Percentiles rank a stretch among this genome's conserved stretches.
Evolutionary conservation across 2,113 vertebrate genomes (phyloP).

Genomic region (Notiomystis cincta): DNA sequence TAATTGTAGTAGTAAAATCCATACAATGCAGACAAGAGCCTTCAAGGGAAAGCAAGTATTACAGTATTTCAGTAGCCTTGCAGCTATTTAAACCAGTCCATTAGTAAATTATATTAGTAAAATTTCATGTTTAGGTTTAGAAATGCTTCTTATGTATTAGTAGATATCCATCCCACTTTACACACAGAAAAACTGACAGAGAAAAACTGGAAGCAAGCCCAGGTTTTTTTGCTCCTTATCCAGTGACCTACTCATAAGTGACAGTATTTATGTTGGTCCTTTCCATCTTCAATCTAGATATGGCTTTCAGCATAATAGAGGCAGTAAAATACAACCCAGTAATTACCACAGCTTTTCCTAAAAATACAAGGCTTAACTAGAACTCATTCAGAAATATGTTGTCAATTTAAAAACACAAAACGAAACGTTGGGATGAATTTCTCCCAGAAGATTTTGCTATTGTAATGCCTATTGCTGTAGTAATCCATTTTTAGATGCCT

Average conservation of each 20-base stretch:
- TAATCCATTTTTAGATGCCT: slow-evolving; percentile 3
- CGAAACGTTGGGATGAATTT: background rate
- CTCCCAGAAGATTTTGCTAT: background rate
- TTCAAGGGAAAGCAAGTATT: background rate
- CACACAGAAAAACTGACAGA: background rate
- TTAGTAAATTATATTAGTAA: background rate
- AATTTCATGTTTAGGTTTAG: background rate
- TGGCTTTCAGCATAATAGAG: background rate
- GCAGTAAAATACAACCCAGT: background rate
- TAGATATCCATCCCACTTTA: background rate
- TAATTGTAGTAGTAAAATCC: background rate
- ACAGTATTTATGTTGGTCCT: background rate
- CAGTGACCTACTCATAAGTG: background rate
- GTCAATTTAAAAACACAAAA: background rate
- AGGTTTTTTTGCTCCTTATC: background rate
- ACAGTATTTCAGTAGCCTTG: background rate
- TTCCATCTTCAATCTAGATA: background rate
- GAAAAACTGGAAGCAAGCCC: background rate
- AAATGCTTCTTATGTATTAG: background rate
- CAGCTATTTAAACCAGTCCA: background rate
- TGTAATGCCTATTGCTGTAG: background rate
- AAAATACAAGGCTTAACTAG: background rate
- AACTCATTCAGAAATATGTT: background rate
- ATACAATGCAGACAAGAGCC: background rate
- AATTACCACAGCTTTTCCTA: slow-evolving; percentile 9